Evolutionary conservation across 2,888 invertebrate genomes (phyloP), one percentile per base, ranked within the genome.

Genomic region (Limnephilus lunatus): DNA sequence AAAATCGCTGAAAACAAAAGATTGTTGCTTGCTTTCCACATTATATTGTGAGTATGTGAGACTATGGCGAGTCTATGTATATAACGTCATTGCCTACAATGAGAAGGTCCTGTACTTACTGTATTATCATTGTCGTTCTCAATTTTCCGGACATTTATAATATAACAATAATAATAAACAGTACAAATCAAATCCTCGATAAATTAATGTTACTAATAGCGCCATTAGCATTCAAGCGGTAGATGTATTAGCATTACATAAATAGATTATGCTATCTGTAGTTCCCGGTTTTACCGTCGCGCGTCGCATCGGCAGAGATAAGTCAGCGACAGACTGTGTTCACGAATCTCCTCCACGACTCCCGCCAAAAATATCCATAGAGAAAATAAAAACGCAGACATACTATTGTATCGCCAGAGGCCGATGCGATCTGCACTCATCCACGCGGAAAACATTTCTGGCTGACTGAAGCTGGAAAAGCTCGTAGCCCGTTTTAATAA

Each of bases 281-380:
- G 68, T 68, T 68, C 25, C 25, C 5, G 68, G 25, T 68, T 68
- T n/a, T 25, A 25, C 68, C 68, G 68, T 25, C 25, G 25, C 68
- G 2, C 68, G 68, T 25, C 25, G 25, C 68, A 7, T 25, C 9
- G 25, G n/a, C 7, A 68, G 68, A 68, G 68, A 68, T 68, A 9
- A 68, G 25, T 68, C 25, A 7, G 68, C n/a, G n/a, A 68, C 68
- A 68, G 68, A 9, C 7, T 25, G 5, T 68, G 68, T 68, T 68
- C 68, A 68, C 25, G 68, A 68, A 68, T 68, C 25, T 19, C 68
- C 68, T 68, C 86, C 39, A 81, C 9, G 35, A 81, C n/a, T 82
- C 90, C 81, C 82, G 90, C 90, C 82, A 90, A 90, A 90, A 82
- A 90, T 90, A 90, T 82, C 90, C 90, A 90, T 25, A 90, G 44